These are phyloP conservation scores for Nilaparvata lugens DNA, from an alignment of 1,140 invertebrate genomes.

Conservation along the genomic window DNA sequence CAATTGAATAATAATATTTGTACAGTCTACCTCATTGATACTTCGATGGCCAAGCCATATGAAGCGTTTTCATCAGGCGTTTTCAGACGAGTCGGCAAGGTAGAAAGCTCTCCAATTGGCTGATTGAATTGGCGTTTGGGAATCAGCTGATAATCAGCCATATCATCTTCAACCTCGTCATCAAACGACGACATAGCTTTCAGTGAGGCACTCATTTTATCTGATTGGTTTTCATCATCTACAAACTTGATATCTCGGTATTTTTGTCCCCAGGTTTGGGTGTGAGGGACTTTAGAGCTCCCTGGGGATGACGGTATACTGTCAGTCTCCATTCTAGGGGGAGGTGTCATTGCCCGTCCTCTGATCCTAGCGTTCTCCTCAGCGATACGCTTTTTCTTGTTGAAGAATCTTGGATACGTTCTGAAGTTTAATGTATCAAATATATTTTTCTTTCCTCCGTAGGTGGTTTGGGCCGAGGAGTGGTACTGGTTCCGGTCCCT, in stretches of 20 bases:
- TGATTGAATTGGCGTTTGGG: too few relatives aligned
- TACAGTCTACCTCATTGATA: too few relatives aligned
- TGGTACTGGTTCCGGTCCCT: slow-evolving; percentile 17
- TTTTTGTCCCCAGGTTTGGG: slow-evolving; percentile 16
- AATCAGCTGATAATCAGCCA: too few relatives aligned
- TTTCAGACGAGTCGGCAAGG: too few relatives aligned
- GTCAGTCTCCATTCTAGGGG: slow-evolving; percentile 18
- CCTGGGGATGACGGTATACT: slow-evolving; percentile 16
- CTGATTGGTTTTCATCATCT: slow-evolving; percentile 19
- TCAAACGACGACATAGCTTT: slow-evolving; percentile 4
- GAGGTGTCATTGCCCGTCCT: slow-evolving; percentile 16
- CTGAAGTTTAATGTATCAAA: slow-evolving; percentile 55
- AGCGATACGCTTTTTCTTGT: slow-evolving; percentile 41
- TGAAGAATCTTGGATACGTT: slow-evolving; percentile 65
- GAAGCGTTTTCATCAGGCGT: too few relatives aligned
- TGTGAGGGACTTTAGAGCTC: slow-evolving; percentile 11
- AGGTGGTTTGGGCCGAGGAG: slow-evolving; percentile 3
- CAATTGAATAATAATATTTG: too few relatives aligned
- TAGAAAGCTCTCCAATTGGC: too few relatives aligned
- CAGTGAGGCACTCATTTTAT: slow-evolving; percentile 15
- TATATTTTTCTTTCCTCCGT: slow-evolving; percentile 37
- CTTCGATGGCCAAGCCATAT: too few relatives aligned
- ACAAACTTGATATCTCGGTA: slow-evolving; percentile 24
- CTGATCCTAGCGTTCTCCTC: slow-evolving; percentile 10
- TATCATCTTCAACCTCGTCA: slow-evolving; percentile 20